A percentile compares a stretch with the other conserved stretches of the same genome.
phyloP scores from a whole-genome alignment of 2,888 invertebrate species.

The Falcaria lacertinaria region DNA sequence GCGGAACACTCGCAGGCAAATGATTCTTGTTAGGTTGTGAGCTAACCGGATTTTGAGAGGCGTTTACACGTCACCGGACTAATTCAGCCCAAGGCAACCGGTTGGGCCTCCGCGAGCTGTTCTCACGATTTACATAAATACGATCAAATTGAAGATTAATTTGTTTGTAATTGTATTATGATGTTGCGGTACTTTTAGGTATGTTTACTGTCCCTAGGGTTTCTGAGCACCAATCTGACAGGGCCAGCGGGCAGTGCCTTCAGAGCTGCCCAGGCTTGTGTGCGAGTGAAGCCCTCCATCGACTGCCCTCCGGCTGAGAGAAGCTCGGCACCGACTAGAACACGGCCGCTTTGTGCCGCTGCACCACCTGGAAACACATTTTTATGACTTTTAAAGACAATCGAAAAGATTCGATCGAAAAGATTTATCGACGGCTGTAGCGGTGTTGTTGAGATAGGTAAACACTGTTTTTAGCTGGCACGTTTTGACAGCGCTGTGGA shows the following conservation, averaged over 20 bases:
- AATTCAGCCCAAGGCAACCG: conserved; percentile 29
- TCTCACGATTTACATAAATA: conserved; percentile 9
- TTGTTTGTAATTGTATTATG: background rate
- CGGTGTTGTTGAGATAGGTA: no score
- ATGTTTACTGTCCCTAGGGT: conserved; percentile 41
- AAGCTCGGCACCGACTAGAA: conserved; percentile 93
- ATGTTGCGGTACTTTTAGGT: background rate
- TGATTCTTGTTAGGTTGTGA: conserved; percentile 32
- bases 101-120: conserved; percentile 9
- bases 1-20: conserved; percentile 35
- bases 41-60: conserved; percentile 29
- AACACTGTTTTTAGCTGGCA: no score
- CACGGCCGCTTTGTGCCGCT: conserved; percentile 91
- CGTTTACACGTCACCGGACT: conserved; percentile 25
- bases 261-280: conserved; percentile 96
- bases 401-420: no score
- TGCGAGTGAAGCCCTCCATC: conserved; percentile 91
- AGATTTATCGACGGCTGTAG: no score
- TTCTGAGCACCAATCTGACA: conserved; percentile 81
- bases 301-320: conserved; percentile 90
- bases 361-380: conserved; percentile 85
- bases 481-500: no score
- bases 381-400: no score
- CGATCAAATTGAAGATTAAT: background rate
- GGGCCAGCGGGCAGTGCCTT: conserved; percentile 93